These are phyloP conservation scores for Heliconius hortense DNA, from an alignment of 2,888 invertebrate species.

Conservation along the genomic window DNA sequence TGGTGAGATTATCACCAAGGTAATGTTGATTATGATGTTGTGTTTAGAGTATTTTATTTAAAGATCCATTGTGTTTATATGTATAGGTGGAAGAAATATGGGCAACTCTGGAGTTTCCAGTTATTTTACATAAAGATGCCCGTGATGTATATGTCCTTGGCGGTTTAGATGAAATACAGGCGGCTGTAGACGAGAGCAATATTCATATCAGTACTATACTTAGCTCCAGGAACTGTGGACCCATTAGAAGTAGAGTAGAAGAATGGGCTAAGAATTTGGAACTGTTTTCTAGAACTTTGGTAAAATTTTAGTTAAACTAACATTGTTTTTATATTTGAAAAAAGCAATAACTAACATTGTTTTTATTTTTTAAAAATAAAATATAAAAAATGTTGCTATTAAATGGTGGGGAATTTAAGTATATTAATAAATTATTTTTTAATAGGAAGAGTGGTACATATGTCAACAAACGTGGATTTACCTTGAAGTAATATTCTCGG, in stretches of 20 bases:
- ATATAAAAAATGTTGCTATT: not conserved
- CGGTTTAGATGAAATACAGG: conserved; percentile 91
- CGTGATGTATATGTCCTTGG: conserved; percentile 93
- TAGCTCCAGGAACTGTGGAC: conserved; percentile 92
- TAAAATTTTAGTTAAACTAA: conserved; percentile 54
- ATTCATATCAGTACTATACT: conserved; percentile 93
- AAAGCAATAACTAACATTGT: too few relatives aligned
- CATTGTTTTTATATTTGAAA: too few relatives aligned
- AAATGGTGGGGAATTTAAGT: not conserved
- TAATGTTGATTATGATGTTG: too few relatives aligned
- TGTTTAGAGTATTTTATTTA: not conserved
- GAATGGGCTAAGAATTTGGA: conserved; percentile 91
- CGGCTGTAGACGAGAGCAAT: conserved; percentile 91
- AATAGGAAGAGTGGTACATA: conserved; percentile 92
- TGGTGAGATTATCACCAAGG: too few relatives aligned
- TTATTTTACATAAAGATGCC: conserved; percentile 89
- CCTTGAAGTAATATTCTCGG: conserved; percentile 96
- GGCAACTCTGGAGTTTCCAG: conserved; percentile 89
- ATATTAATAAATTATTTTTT: not conserved
- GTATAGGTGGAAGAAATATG: conserved; percentile 90
- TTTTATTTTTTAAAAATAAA: too few relatives aligned
- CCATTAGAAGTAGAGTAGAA: conserved; percentile 90
- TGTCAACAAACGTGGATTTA: conserved; percentile 98
- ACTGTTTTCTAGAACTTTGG: conserved; percentile 91
- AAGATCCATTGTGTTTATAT: conserved; percentile 8